Evolutionary conservation across 2,113 vertebrate genomes (phyloP).

Genomic region (Tragelaphus buxtoni): DNA sequence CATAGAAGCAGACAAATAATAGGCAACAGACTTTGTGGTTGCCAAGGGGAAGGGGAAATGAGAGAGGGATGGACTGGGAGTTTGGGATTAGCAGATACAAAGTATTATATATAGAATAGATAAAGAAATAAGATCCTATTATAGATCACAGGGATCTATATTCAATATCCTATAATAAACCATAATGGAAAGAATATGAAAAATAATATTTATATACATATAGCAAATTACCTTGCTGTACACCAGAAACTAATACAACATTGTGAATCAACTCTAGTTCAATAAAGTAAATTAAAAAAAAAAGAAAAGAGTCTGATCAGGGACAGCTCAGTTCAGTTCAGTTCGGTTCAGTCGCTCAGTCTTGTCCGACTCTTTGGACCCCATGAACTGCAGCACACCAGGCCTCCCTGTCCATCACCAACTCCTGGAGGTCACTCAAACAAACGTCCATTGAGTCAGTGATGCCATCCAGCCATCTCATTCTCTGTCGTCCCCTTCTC

Average conservation of each 20-base stretch:
- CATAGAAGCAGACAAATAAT: background rate
- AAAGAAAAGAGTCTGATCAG: background rate
- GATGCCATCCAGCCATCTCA: too few species aligned
- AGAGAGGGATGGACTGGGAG: background rate
- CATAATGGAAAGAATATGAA: background rate
- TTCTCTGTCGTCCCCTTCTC: too few species aligned
- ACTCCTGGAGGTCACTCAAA: too few species aligned
- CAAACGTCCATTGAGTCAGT: fast-evolving
- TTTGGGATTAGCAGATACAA: background rate
- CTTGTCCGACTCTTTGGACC: too few species aligned
- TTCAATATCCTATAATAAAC: background rate
- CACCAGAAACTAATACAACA: background rate
- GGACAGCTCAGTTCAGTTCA: background rate
- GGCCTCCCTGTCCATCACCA: too few species aligned
- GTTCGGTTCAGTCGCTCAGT: too few species aligned
- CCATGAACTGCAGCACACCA: fast-evolving
- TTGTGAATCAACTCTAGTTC: background rate
- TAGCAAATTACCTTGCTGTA: background rate
- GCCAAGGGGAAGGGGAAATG: background rate
- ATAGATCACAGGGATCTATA: background rate
- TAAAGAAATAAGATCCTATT: background rate
- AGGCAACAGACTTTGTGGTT: background rate
- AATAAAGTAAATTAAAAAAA: background rate
- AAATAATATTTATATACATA: background rate
- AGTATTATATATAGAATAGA: background rate